These are phyloP conservation scores for Drosophila pachea DNA, from an alignment of 1,140 invertebrate species.

Conservation along the genomic window DNA sequence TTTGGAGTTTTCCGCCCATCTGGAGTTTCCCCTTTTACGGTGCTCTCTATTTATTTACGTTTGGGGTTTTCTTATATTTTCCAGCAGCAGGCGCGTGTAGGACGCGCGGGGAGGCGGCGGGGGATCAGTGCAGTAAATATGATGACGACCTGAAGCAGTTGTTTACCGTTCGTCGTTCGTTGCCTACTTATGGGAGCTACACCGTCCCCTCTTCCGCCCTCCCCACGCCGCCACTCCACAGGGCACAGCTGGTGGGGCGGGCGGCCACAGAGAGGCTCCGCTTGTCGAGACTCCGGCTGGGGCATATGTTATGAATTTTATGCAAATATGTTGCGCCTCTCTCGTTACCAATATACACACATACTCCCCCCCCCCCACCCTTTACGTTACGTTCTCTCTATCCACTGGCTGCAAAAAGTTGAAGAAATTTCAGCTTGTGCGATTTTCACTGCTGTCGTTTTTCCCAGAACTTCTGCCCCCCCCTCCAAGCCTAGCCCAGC, in stretches of 20 bases:
- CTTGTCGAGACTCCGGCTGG: constrained; percentile 20
- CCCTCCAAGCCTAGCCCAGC: no score
- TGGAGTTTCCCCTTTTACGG: background rate
- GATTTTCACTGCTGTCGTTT: constrained; percentile 17
- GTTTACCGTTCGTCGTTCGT: constrained; percentile 35
- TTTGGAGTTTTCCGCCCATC: constrained; percentile 17
- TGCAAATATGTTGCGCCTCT: constrained; percentile 54
- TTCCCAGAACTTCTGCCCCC: constrained; percentile 13
- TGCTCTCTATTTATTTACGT: constrained; percentile 55
- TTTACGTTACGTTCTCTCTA: background rate
- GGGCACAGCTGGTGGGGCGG: background rate
- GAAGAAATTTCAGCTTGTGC: constrained; percentile 46
- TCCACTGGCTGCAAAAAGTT: constrained; percentile 29
- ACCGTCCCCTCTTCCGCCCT: background rate
- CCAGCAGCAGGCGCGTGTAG: background rate
- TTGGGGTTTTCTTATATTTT: constrained; percentile 26
- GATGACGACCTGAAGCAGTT: constrained; percentile 33
- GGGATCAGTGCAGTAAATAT: constrained; percentile 29
- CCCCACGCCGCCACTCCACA: background rate
- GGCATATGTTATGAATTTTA: constrained; percentile 69
- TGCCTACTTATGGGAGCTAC: constrained; percentile 31
- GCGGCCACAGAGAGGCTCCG: constrained; percentile 14
- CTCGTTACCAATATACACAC: constrained; percentile 2
- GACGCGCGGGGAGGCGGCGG: background rate
- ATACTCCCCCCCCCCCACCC: constrained; percentile 74